Base-by-base conservation (phyloP, 2,888 invertebrate species). In the Peribatodes rhomboidaria region DNA sequence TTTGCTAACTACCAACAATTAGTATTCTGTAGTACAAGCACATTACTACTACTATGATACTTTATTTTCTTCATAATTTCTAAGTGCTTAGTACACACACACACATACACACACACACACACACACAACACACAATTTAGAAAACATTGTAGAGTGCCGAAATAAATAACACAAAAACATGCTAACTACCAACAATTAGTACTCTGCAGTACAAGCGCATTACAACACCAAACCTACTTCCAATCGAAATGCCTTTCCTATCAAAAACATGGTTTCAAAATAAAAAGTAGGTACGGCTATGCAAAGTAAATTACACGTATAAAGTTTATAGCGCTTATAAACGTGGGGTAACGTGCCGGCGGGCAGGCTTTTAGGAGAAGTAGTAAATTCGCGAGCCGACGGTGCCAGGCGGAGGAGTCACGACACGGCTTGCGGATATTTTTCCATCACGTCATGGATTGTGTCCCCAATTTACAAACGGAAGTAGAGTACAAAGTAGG, bases 271-370 rank as follows among this genome's bases (percentile, higher is more conserved):
- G 56, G 54, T 54, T 56, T 58, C 37, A 18, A 14, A 49, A 61
- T 44, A 56, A 56, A 65, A 60, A 54, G n/a, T n/a, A n/a, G n/a
- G n/a, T 60, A 65, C 46, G 60, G 56, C 20, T 60, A 65, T 65
- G 65, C 65, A 65, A 60, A 65, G 60, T 65, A 61, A 65, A 65
- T 65, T 65, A 52, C 60, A 65, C 65, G 60, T 65, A 65, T 65
- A 61, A 65, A 65, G 56, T 65, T 65, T 65, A 61, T 65, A 52
- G 62, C 56, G 52, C 44, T 52, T 56, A 56, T 57, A 56, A 60
- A 59, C 55, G 50, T 31, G 56, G 33, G 44, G 60, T 60, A 60
- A 65, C 60, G 65, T 65, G 60, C 60, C 56, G 56, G 49, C 58
- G 54, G 33, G 64, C 37, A 50, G 52, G 60, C 65, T 61, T 61